Percentiles rank a stretch among this genome's conserved stretches.
phyloP scores from a whole-genome alignment of 92 coral and sea anemone species.

The Heliopora coerulea region DNA sequence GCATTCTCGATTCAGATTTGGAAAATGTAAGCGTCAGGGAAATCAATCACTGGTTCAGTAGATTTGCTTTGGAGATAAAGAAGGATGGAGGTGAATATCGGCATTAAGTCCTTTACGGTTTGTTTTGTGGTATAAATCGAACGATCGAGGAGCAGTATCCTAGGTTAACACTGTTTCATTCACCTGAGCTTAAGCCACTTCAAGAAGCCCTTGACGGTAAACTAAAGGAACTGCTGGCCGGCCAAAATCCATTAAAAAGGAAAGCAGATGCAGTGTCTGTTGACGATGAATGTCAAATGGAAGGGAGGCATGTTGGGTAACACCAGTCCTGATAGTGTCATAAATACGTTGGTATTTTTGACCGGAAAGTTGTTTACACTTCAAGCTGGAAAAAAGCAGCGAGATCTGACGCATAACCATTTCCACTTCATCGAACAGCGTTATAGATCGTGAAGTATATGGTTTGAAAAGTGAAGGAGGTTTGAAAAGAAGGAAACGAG shows the following conservation, averaged over 20 bases:
- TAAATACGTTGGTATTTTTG: constrained; percentile 41
- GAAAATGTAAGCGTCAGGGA: constrained; percentile 15
- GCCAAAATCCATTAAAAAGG: constrained; percentile 16
- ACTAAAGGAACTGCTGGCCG: constrained; percentile 17
- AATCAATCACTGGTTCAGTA: constrained; percentile 15
- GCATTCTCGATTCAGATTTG: constrained; percentile 11
- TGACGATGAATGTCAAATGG: no score
- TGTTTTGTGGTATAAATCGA: neutral
- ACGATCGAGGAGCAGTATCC: constrained; percentile 12
- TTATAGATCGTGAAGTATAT: no score
- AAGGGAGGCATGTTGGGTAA: constrained; percentile 35
- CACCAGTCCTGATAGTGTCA: constrained; percentile 29
- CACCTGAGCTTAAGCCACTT: constrained; percentile 15
- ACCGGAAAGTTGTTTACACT: constrained; percentile 36
- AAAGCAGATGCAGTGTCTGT: constrained; percentile 32
- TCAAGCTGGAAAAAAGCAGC: constrained; percentile 41
- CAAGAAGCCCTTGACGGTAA: constrained; percentile 21
- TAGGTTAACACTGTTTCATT: constrained; percentile 7
- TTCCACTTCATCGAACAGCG: constrained; percentile 22
- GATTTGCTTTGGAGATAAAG: constrained; percentile 5
- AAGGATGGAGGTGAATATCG: constrained; percentile 23
- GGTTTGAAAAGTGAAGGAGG: no score
- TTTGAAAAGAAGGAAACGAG: no score
- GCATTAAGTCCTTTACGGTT: constrained; percentile 12
- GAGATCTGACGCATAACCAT: constrained; percentile 35